Evolutionary conservation across 2,888 invertebrate genomes (phyloP).

Genomic region (Orthosia gracilis): DNA sequence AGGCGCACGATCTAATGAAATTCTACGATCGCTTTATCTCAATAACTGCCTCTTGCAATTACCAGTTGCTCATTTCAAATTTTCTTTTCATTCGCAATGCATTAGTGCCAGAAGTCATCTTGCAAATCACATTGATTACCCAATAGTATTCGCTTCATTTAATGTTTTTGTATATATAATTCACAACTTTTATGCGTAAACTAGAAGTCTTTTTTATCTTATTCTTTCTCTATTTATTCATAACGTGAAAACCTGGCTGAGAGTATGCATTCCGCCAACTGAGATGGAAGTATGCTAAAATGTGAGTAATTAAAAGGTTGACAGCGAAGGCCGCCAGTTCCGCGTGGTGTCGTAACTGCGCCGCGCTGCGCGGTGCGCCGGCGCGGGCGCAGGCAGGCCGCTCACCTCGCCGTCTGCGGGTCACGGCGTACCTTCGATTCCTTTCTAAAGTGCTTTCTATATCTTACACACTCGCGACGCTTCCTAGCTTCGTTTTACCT

Average conservation of each 20-base stretch:
- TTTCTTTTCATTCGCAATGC: conserved; percentile 58
- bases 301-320: conserved; percentile 87
- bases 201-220: neutral
- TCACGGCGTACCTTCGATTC: conserved; percentile 89
- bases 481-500: conserved; percentile 80
- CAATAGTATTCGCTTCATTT: conserved; percentile 24
- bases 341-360: conserved; percentile 84
- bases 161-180: conserved; percentile 8
- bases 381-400: conserved; percentile 81
- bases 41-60: conserved; percentile 63
- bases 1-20: conserved; percentile 75
- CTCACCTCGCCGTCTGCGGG: conserved; percentile 85
- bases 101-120: conserved; percentile 45
- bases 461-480: conserved; percentile 79
- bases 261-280: conserved; percentile 51
- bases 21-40: conserved; percentile 70
- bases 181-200: neutral
- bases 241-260: conserved; percentile 8
- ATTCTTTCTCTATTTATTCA: neutral
- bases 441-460: conserved; percentile 91
- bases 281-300: conserved; percentile 78
- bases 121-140: conserved; percentile 41
- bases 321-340: conserved; percentile 88
- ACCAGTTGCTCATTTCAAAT: conserved; percentile 52
- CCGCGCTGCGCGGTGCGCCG: conserved; percentile 62